Evolutionary conservation across 2,888 invertebrate species (phyloP).

Genomic region (Sycophila texana): DNA sequence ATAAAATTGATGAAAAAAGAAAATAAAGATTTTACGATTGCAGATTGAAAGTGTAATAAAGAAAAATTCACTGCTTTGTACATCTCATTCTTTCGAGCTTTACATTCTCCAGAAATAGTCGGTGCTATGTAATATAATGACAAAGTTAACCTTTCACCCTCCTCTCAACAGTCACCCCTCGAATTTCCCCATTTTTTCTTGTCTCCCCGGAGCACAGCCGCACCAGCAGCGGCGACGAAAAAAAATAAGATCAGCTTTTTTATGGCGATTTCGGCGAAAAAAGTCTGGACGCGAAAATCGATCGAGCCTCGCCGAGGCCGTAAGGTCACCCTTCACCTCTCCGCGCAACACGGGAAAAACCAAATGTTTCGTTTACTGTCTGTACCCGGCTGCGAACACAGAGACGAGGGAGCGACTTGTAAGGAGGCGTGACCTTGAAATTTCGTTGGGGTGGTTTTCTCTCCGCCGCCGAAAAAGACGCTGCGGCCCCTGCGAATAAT

Average conservation of each 20-base stretch:
- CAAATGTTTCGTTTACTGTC: background rate
- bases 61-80: background rate
- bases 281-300: constrained; percentile 23
- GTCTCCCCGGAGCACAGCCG: too few relatives aligned
- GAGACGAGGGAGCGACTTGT: background rate
- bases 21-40: too few relatives aligned
- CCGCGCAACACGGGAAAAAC: background rate
- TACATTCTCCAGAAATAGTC: too few relatives aligned
- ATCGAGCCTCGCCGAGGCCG: background rate
- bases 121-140: background rate
- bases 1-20: too few relatives aligned
- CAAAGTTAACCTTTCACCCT: background rate
- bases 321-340: background rate
- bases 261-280: background rate
- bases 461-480: background rate
- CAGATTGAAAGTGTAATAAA: too few relatives aligned
- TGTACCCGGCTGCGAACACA: background rate
- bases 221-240: background rate
- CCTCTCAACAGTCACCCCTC: background rate
- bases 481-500: background rate
- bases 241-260: constrained; percentile 7
- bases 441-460: background rate
- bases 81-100: background rate
- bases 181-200: constrained; percentile 12
- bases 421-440: constrained; percentile 16